These are phyloP conservation scores for Australoheros facetus DNA, from an alignment of 2,797 vertebrate species.

Conservation along the genomic window DNA sequence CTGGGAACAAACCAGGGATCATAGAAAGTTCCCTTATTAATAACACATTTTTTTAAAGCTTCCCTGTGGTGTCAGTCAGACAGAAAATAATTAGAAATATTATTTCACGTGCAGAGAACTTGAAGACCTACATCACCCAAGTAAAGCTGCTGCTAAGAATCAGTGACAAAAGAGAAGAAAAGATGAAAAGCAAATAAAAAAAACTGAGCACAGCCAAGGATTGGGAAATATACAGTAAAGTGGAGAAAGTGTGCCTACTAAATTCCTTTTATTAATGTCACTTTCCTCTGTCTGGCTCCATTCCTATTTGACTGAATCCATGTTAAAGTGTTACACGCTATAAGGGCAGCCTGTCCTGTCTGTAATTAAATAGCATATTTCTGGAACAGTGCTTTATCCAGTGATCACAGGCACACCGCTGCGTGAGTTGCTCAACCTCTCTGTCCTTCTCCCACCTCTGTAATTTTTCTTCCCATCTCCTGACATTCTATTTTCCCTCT, in stretches of 20 bases:
- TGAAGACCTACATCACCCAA: neutral
- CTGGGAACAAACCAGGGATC: neutral
- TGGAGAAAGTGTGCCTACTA: constrained; percentile 57
- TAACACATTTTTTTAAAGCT: neutral
- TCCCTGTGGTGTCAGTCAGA: neutral
- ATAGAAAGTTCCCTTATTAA: neutral
- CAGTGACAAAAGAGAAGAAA: constrained; percentile 11
- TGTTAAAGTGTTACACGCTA: constrained; percentile 18
- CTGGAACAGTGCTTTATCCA: constrained; percentile 31
- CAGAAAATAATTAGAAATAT: constrained; percentile 31
- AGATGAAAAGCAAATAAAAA: neutral
- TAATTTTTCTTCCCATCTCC: constrained; percentile 20
- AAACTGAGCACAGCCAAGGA: neutral
- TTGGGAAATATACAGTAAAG: constrained; percentile 5
- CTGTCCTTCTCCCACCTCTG: constrained; percentile 12
- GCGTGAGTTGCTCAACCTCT: constrained; percentile 14
- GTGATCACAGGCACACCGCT: constrained; percentile 7
- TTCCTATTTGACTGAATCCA: constrained; percentile 57
- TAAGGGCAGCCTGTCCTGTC: constrained; percentile 27
- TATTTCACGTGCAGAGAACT: neutral
- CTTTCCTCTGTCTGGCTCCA: constrained; percentile 31
- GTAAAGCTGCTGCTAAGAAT: constrained; percentile 30
- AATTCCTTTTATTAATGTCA: constrained; percentile 68
- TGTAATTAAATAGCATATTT: constrained; percentile 62
- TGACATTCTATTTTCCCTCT: constrained; percentile 10